These are phyloP conservation scores for Drosophila glabriapex DNA, from an alignment of 2,888 invertebrate species.

Conservation along the genomic window DNA sequence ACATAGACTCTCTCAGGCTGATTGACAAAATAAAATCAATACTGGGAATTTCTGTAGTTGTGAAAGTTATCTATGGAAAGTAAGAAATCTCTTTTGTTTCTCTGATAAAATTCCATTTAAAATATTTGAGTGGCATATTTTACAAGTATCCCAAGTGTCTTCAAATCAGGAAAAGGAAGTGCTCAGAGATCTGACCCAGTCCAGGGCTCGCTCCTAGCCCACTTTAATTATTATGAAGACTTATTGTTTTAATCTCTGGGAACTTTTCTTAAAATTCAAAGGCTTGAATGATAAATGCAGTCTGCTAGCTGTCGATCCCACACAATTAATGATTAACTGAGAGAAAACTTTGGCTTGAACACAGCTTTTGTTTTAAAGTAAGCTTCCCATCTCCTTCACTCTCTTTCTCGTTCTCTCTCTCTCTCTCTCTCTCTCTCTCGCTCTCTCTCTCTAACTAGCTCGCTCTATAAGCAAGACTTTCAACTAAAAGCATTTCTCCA, in stretches of 20 bases:
- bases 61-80: background rate
- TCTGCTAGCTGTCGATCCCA: conserved; percentile 14
- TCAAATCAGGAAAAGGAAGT: background rate
- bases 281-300: conserved; percentile 25
- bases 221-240: conserved; percentile 1
- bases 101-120: background rate
- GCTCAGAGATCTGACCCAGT: background rate
- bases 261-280: conserved; percentile 22
- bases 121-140: background rate
- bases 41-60: background rate
- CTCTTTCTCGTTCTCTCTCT: background rate
- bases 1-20: background rate
- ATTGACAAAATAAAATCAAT: background rate
- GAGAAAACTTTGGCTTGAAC: conserved; percentile 40
- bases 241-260: conserved; percentile 3
- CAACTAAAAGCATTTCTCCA: conserved; percentile 63
- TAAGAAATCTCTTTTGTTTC: background rate
- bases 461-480: conserved; percentile 34
- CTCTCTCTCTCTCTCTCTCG: background rate
- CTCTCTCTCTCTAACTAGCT: background rate
- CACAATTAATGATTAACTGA: conserved; percentile 26
- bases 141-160: background rate
- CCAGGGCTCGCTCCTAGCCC: background rate
- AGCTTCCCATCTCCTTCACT: background rate
- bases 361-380: conserved; percentile 58